A percentile compares a stretch with the other conserved stretches of the same genome.
These are phyloP conservation scores for Drosophila orosa DNA, from an alignment of 1,140 invertebrate genomes.

Conservation along the genomic window DNA sequence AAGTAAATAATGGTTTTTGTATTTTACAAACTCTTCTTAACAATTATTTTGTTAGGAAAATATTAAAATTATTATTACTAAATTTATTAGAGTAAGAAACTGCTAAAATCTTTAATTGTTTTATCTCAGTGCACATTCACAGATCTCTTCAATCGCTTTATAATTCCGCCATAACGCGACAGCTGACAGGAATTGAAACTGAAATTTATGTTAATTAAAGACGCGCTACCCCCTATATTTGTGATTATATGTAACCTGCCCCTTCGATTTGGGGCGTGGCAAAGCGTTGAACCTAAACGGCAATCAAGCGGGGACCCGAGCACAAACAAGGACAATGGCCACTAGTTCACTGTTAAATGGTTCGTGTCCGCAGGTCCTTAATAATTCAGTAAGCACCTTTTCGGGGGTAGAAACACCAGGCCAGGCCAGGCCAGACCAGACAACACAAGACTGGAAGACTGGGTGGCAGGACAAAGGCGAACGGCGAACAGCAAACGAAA, in stretches of 20 bases:
- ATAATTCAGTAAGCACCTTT: constrained; percentile 64
- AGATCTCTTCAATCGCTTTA: neutral
- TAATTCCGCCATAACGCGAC: neutral
- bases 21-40: no score
- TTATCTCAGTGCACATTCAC: neutral
- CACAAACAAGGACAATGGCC: constrained; percentile 20
- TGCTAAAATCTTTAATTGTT: neutral
- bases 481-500: constrained; percentile 6
- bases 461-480: constrained; percentile 27
- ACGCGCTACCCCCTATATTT: constrained; percentile 4
- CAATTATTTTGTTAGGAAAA: no score
- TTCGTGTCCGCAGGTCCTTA: constrained; percentile 57
- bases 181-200: constrained; percentile 9
- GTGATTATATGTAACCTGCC: constrained; percentile 14
- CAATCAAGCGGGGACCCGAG: constrained; percentile 31
- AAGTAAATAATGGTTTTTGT: no score
- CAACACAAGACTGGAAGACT: no score
- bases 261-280: constrained; percentile 31
- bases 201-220: constrained; percentile 28
- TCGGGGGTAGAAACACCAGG: constrained; percentile 1
- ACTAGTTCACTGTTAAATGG: constrained; percentile 32
- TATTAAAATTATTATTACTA: no score
- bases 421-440: constrained; percentile 1
- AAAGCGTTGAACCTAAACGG: constrained; percentile 37
- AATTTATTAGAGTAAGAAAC: no score